phyloP scores from a whole-genome alignment of 2,113 vertebrate genomes.

The Hassar affinis region DNA sequence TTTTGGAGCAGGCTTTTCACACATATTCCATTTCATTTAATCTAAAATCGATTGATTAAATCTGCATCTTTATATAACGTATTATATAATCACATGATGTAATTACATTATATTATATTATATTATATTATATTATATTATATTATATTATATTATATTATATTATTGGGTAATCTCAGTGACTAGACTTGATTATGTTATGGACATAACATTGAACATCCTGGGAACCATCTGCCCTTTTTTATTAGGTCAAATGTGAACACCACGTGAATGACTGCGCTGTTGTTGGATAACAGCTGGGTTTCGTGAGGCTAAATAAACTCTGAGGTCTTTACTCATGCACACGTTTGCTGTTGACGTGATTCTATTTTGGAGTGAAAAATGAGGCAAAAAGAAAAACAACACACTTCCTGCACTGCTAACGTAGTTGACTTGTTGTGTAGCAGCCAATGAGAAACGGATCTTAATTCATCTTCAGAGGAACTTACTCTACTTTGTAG shows the following conservation, averaged over 20 bases:
- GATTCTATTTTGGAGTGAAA: conserved; percentile 45
- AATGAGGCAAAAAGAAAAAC: conserved; percentile 52
- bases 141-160: too few relatives aligned
- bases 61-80: neutral
- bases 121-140: too few relatives aligned
- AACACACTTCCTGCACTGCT: conserved; percentile 62
- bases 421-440: conserved; percentile 28
- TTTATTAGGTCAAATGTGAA: neutral
- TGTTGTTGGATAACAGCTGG: conserved; percentile 19
- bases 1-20: neutral
- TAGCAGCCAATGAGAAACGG: conserved; percentile 10
- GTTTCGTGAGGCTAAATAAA: conserved; percentile 33
- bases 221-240: neutral
- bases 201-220: neutral
- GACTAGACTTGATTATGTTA: neutral
- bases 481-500: neutral
- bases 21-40: neutral
- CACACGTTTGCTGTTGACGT: conserved; percentile 29
- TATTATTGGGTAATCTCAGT: neutral
- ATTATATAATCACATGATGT: neutral
- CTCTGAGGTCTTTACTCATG: conserved; percentile 25
- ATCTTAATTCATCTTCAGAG: neutral
- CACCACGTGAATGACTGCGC: neutral
- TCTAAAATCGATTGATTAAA: neutral
- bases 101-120: too few relatives aligned